Base-by-base conservation (phyloP, 2,888 invertebrate species). In the Apodemia hepburni region DNA sequence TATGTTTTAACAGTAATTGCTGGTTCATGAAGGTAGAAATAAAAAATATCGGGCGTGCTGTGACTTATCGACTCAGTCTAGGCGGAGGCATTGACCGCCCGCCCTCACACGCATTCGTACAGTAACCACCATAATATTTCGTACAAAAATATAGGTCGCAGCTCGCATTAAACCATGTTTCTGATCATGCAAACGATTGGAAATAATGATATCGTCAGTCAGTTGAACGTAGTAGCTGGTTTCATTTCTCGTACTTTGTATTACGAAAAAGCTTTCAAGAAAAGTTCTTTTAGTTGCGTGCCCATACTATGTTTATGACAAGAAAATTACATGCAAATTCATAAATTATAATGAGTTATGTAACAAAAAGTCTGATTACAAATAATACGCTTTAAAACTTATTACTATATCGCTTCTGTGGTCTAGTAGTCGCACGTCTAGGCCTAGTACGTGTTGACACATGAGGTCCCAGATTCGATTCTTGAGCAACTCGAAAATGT, bases 61-160 rank as follows among this genome's bases (percentile, higher is more conserved):
- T 45, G 60, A 65, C 65, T 70, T 70, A 70, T 71, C 70, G 67
- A 63, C 65, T 67, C 61, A 57, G 70, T 66, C 66, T 67, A 69
- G 69, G 69, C 69, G 69, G 66, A 72, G 75, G 68, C 79, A 74
- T 73, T 78, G 79, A 77, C 77, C 79, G 75, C 71, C 68, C 70
- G 67, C 72, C 71, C 75, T 75, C 75, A 76, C 81, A 77, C 80
- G 75, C 73, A 66, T 54, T 54, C 29, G 22, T 51, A 51, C 22
- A 27, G 54, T 54, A 29, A 6, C 54, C 54, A 29, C 15, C 54
- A 15, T 27, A 27, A 27, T 54, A 51, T 18, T 51, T 18, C 27
- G 12, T 27, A 15, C 27, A 27, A 27, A 54, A 27, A 12, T 27
- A 27, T 22, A 27, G 22, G 51, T 27, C 18, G 27, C 18, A 54